Conservation (phyloP, 1,140 invertebrate genomes). For the Neelides sp. region DNA sequence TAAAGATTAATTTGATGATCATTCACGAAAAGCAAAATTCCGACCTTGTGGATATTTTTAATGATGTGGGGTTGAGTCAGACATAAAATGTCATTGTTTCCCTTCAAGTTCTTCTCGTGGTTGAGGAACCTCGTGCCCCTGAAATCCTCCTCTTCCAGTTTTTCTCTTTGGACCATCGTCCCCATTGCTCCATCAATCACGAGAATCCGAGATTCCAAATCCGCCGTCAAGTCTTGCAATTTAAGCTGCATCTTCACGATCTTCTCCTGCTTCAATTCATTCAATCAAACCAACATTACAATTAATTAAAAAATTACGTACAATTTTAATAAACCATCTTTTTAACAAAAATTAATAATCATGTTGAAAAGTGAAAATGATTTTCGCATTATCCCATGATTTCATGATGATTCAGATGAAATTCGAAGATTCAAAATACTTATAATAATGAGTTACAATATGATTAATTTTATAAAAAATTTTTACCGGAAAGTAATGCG, state of each 20-base stretch:
- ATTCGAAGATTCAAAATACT: too few relatives aligned
- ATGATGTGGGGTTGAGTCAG: conserved; percentile 46
- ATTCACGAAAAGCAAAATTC: not conserved
- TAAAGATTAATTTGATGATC: not conserved
- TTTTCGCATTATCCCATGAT: too few relatives aligned
- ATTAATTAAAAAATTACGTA: too few relatives aligned
- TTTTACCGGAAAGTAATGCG: too few relatives aligned
- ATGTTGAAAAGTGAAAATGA: too few relatives aligned
- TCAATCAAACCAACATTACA: too few relatives aligned
- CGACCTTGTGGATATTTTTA: conserved; percentile 43
- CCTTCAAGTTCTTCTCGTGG: conserved; percentile 42
- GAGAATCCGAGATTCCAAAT: conserved; percentile 40
- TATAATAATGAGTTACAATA: too few relatives aligned
- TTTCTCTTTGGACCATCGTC: conserved; percentile 48
- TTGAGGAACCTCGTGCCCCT: conserved; percentile 40
- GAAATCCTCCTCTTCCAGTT: conserved; percentile 45
- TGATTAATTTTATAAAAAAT: too few relatives aligned
- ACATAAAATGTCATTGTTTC: conserved; percentile 49
- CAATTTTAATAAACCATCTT: too few relatives aligned
- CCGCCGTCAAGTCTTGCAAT: conserved; percentile 26
- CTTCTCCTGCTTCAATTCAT: too few relatives aligned
- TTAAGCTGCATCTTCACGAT: conserved; percentile 11
- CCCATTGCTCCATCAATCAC: conserved; percentile 54
- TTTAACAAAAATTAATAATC: too few relatives aligned
- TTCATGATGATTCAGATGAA: too few relatives aligned